Evolutionary conservation across 1,140 invertebrate genomes (phyloP).

Genomic region (Harpegnathos saltator): DNA sequence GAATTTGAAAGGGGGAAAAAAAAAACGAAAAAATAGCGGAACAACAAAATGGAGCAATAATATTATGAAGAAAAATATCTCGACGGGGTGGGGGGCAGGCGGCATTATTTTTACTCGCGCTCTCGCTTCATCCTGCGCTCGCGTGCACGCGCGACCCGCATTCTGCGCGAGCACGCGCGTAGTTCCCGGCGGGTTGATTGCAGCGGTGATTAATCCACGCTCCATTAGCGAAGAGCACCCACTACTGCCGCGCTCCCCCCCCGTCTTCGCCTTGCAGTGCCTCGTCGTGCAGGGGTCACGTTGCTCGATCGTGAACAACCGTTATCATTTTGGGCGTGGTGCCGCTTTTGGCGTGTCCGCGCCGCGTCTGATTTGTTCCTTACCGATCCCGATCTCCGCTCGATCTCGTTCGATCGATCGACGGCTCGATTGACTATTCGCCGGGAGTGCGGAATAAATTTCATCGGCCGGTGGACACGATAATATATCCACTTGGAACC

Average conservation of each 20-base stretch:
- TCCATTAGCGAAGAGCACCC: constrained; percentile 62
- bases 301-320: neutral
- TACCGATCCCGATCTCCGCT: neutral
- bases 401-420: too few species aligned
- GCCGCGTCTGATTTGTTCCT: neutral
- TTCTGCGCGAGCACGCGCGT: constrained; percentile 20
- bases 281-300: too few species aligned
- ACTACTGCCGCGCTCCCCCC: constrained; percentile 10
- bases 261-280: constrained; percentile 11
- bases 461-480: neutral
- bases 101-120: too few species aligned
- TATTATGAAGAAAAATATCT: too few species aligned
- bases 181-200: constrained; percentile 49
- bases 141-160: constrained; percentile 50
- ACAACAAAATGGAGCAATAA: too few species aligned
- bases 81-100: too few species aligned
- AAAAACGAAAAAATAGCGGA: too few species aligned
- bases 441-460: neutral
- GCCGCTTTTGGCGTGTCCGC: neutral
- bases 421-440: neutral
- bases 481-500: too few species aligned
- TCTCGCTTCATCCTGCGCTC: too few species aligned
- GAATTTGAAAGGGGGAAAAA: too few species aligned
- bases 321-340: constrained; percentile 11
- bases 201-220: constrained; percentile 64